phyloP scores from a whole-genome alignment of 2,888 invertebrate species.

The Euphydryas editha region DNA sequence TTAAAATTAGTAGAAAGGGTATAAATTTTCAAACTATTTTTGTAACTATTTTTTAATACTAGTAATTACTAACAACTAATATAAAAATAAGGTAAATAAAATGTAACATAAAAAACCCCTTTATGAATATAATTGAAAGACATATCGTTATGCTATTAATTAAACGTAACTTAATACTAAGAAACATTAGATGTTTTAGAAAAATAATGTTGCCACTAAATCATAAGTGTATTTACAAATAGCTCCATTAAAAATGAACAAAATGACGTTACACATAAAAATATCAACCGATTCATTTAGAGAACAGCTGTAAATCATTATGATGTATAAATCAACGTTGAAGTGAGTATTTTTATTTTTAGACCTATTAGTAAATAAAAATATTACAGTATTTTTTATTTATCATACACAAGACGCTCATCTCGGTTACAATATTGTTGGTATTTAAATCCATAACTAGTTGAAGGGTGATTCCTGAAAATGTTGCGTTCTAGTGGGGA shows the following conservation, averaged over 20 bases:
- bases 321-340: conserved; percentile 54
- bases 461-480: too few species aligned
- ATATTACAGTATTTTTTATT: neutral
- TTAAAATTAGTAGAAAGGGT: too few species aligned
- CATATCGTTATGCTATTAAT: conserved; percentile 11
- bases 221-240: conserved; percentile 37
- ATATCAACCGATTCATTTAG: conserved; percentile 57
- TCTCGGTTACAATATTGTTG: too few species aligned
- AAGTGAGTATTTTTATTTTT: conserved; percentile 13
- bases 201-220: conserved; percentile 28
- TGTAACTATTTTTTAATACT: too few species aligned
- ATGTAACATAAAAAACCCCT: neutral
- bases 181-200: conserved; percentile 13
- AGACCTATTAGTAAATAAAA: conserved; percentile 16
- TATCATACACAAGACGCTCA: neutral
- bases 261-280: conserved; percentile 55
- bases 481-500: too few species aligned
- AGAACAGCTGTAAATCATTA: conserved; percentile 53
- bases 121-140: neutral
- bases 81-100: neutral
- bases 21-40: too few species aligned
- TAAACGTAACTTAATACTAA: conserved; percentile 18
- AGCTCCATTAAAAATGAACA: conserved; percentile 40
- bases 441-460: too few species aligned
- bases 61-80: neutral